These are phyloP conservation scores for Pithys albifrons DNA, from an alignment of 2,113 vertebrate genomes.

Conservation along the genomic window DNA sequence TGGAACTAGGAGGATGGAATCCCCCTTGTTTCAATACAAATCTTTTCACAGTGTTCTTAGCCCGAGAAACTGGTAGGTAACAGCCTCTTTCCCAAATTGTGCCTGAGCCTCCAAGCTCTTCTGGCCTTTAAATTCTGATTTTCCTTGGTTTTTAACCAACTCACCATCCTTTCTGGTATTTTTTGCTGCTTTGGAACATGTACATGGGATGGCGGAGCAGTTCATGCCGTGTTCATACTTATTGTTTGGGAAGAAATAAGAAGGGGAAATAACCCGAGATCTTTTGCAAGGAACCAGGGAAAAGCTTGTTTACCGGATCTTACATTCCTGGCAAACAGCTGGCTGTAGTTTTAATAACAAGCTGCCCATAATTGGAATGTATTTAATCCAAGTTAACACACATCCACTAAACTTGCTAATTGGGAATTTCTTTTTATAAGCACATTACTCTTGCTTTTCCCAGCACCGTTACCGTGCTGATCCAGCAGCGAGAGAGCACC, in stretches of 20 bases:
- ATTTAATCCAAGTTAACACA: conserved; percentile 64
- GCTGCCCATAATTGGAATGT: conserved; percentile 61
- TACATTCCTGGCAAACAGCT: conserved; percentile 54
- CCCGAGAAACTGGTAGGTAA: not conserved
- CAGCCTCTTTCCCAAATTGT: not conserved
- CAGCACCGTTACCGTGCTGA: conserved; percentile 41
- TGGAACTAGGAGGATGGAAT: not conserved
- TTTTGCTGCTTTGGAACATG: not conserved
- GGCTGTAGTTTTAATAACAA: conserved; percentile 69
- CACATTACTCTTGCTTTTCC: conserved; percentile 59
- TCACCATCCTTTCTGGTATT: not conserved
- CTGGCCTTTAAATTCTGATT: not conserved
- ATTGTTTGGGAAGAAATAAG: not conserved
- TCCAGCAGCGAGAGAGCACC: conserved; percentile 39
- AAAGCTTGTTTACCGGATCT: conserved; percentile 39
- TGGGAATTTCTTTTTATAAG: conserved; percentile 68
- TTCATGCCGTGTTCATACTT: not conserved
- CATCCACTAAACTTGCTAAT: conserved; percentile 65
- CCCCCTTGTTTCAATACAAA: not conserved
- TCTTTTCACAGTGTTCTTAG: not conserved
- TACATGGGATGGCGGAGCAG: not conserved
- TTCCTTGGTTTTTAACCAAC: not conserved
- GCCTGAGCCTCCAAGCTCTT: not conserved
- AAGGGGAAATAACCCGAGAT: not conserved
- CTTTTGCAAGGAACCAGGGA: not conserved